Conservation (phyloP, 2,888 invertebrate genomes). For the Thereva unica region DNA sequence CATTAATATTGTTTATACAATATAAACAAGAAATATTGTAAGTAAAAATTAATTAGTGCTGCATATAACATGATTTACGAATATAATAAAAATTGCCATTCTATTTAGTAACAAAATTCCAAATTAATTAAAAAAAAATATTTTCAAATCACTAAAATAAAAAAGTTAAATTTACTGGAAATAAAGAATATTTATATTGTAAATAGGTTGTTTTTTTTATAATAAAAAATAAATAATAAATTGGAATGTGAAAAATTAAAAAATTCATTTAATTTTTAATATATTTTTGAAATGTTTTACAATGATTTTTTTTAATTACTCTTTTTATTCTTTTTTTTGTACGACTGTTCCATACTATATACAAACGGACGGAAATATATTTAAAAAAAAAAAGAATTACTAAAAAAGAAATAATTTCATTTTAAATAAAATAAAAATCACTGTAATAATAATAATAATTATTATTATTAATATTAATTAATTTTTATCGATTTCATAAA, state of each 20-base stretch:
- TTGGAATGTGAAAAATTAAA: constrained; percentile 3
- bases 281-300: constrained; percentile 8
- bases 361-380: constrained; percentile 32
- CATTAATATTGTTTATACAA: too few relatives aligned
- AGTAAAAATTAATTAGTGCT: too few relatives aligned
- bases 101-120: too few relatives aligned
- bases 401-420: neutral
- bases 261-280: constrained; percentile 5
- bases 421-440: neutral
- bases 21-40: too few relatives aligned
- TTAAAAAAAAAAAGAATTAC: constrained; percentile 14
- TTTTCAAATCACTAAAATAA: too few relatives aligned
- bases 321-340: constrained; percentile 6
- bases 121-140: too few relatives aligned
- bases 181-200: too few relatives aligned
- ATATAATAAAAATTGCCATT: too few relatives aligned
- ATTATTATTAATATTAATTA: neutral
- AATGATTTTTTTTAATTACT: neutral
- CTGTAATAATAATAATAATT: constrained; percentile 9
- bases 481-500: constrained; percentile 15
- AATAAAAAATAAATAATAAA: too few relatives aligned
- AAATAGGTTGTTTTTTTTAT: too few relatives aligned
- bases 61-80: too few relatives aligned
- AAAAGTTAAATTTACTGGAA: too few relatives aligned
- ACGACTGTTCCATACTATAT: constrained; percentile 7